Evolutionary conservation across 2,797 vertebrate genomes (phyloP), one percentile per base, ranked within the genome.

Genomic region (Macroramphosus scolopax): DNA sequence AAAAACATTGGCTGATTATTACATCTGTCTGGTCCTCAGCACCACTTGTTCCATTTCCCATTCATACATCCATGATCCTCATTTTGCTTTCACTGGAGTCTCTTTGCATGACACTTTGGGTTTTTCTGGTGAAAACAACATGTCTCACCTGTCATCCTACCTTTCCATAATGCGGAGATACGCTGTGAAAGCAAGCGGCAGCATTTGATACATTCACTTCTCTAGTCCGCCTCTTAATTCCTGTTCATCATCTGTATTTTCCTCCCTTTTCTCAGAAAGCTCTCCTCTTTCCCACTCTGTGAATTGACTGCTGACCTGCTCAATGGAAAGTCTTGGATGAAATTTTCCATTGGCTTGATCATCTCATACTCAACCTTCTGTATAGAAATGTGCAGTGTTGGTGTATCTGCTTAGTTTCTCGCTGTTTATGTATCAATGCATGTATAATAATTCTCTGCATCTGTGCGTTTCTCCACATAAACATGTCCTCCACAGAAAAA

Each of bases 401-500:
- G n/a, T 24, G 8, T 7, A n/a, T 43, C 8, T 43, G 13, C 4
- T 12, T 30, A 16, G n/a, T 2, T 37, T 20, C 22, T 1, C 25
- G 17, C 28, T 16, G 12, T 4, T 38, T 33, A 2, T 30, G 17
- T 28, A 6, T 55, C 1, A 2, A 7, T 33, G 5, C 5, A 2
- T 37, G 20, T 18, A 18, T 77, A 53, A 78, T 50, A 7, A 8
- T 9, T 35, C 29, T 59, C 43, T 47, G n/a, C 7, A 2, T 63
- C 12, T 68, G 34, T 65, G 20, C 17, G 14, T 43, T 26, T 73
- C n/a, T 63, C 48, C 39, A 15, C 17, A 40, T 30, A 9, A 36
- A 28, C 14, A 8, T 18, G 5, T 17, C 12, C 75, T 9, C 25
- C 75, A 45, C 49, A 99, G 97, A 98, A 96, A 86, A 99, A 98